Evolutionary conservation across 2,888 invertebrate genomes (phyloP).

Genomic region (Linyphia triangularis): DNA sequence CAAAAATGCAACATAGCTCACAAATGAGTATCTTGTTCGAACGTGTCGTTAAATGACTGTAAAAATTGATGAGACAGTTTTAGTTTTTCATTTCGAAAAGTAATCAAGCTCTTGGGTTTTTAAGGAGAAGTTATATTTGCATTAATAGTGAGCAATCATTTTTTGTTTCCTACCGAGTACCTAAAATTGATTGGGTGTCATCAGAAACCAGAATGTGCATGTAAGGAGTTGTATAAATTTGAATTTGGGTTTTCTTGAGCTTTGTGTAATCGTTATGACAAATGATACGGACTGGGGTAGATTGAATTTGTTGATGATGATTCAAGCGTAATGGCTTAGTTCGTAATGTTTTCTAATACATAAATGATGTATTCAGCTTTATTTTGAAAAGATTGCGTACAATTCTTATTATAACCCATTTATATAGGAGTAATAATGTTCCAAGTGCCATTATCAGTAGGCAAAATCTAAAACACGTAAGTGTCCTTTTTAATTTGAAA

Average conservation of each 20-base stretch:
- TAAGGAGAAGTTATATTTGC: constrained; percentile 19
- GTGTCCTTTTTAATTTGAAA: too few species aligned
- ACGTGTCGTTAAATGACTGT: constrained; percentile 23
- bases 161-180: neutral
- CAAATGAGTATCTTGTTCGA: constrained; percentile 33
- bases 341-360: too few species aligned
- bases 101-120: constrained; percentile 8
- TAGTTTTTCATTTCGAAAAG: constrained; percentile 8
- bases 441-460: too few species aligned
- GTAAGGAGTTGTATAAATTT: constrained; percentile 26
- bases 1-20: constrained; percentile 20
- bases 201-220: neutral
- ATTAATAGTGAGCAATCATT: constrained; percentile 39
- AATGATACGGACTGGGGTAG: constrained; percentile 2
- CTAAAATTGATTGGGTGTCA: too few species aligned
- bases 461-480: too few species aligned
- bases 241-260: neutral
- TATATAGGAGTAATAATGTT: too few species aligned
- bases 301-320: constrained; percentile 11
- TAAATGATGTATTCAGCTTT: too few species aligned
- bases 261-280: constrained; percentile 15
- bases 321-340: neutral
- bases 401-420: too few species aligned
- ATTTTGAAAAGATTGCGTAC: too few species aligned
- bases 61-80: constrained; percentile 16